Evolutionary conservation across 1,140 invertebrate genomes (phyloP).

Genomic region (Maniola jurtina): DNA sequence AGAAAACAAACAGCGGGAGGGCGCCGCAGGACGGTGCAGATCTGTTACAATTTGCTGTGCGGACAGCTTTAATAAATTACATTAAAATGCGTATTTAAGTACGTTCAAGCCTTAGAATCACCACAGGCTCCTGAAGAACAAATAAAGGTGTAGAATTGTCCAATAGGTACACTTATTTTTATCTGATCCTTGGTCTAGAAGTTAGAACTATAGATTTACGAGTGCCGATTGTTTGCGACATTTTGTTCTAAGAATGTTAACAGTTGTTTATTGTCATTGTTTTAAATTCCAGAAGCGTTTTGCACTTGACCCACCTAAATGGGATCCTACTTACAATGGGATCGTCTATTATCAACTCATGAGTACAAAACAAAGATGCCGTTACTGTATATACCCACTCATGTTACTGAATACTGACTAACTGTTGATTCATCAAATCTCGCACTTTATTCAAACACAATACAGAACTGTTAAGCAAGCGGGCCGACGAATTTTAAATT

Average conservation of each 20-base stretch:
- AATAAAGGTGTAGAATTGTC: not conserved
- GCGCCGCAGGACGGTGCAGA: conserved; percentile 23
- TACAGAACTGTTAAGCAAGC: conserved; percentile 39
- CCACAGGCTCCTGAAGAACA: no score
- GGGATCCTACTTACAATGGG: not conserved
- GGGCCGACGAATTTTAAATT: conserved; percentile 46
- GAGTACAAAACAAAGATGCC: not conserved
- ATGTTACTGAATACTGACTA: conserved; percentile 18
- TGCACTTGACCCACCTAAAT: not conserved
- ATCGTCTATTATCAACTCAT: not conserved
- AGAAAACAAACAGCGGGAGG: conserved; percentile 67
- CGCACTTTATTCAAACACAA: conserved; percentile 35
- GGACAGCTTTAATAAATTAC: conserved; percentile 17
- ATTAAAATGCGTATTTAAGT: not conserved
- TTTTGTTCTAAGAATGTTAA: not conserved
- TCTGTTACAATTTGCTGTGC: conserved; percentile 23
- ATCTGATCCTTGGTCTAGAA: no score
- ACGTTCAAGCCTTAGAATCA: no score
- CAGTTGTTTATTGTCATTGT: not conserved
- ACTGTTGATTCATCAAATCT: conserved; percentile 29
- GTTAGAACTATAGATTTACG: not conserved
- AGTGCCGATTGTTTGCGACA: not conserved
- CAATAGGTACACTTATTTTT: not conserved
- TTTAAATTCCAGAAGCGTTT: conserved; percentile 16
- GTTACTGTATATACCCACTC: not conserved